These are phyloP conservation scores for Dendrolimus pini DNA, from an alignment of 2,888 invertebrate genomes.

Conservation along the genomic window DNA sequence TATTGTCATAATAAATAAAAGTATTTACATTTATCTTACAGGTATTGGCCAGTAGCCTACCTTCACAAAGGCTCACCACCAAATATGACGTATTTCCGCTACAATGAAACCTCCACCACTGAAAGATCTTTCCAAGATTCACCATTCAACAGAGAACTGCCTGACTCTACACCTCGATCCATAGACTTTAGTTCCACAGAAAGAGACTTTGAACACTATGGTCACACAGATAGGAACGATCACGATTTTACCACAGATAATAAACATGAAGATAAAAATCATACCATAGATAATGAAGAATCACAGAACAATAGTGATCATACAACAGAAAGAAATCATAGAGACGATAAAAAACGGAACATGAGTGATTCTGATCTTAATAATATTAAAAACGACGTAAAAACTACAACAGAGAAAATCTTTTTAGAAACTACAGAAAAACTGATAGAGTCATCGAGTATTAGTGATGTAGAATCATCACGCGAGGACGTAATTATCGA, in stretches of 20 bases:
- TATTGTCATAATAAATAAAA: not conserved
- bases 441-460: conserved; percentile 20
- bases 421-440: conserved; percentile 17
- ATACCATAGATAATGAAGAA: conserved; percentile 8
- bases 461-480: conserved; percentile 31
- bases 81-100: conserved; percentile 78
- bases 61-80: conserved; percentile 88
- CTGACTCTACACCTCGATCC: conserved; percentile 6
- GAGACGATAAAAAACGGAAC: conserved; percentile 48
- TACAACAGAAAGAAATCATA: conserved; percentile 18
- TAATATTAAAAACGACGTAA: conserved; percentile 22
- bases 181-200: conserved; percentile 7
- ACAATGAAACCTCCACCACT: conserved; percentile 48
- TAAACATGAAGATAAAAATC: conserved; percentile 13
- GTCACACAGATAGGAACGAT: not conserved
- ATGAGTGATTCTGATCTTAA: conserved; percentile 34
- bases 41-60: conserved; percentile 89
- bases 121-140: conserved; percentile 7
- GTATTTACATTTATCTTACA: conserved; percentile 22
- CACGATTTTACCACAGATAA: conserved; percentile 2
- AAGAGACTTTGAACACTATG: not conserved
- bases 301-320: conserved; percentile 18
- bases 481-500: conserved; percentile 29
- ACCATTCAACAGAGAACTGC: conserved; percentile 14
- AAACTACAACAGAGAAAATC: conserved; percentile 17